These are phyloP conservation scores for Huso huso DNA, from an alignment of 2,797 vertebrate species.

Conservation along the genomic window DNA sequence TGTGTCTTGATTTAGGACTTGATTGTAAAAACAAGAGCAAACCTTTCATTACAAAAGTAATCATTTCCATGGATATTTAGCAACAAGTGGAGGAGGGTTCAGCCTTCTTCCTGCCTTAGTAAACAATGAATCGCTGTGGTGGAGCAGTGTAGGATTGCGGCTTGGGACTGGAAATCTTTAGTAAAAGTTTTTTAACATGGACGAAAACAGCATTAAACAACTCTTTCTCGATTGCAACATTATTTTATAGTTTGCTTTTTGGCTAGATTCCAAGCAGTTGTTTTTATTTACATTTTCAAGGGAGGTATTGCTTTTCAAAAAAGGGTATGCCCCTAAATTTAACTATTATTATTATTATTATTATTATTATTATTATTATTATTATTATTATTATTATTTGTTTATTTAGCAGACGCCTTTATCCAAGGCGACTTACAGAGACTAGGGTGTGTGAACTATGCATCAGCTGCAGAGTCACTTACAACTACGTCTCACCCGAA, in stretches of 20 bases:
- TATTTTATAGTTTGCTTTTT: background rate
- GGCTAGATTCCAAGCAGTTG: background rate
- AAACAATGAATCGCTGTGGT: background rate
- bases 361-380: too few species aligned
- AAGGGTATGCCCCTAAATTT: too few species aligned
- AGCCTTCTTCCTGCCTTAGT: background rate
- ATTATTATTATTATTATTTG: too few species aligned
- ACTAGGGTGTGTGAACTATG: too few species aligned
- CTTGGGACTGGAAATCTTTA: constrained; percentile 9
- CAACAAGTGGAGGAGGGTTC: constrained; percentile 46
- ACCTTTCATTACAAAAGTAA: constrained; percentile 43
- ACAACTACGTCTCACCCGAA: too few species aligned
- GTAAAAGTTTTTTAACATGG: constrained; percentile 16
- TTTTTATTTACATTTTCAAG: too few species aligned
- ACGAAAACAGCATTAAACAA: constrained; percentile 4
- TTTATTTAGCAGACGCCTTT: too few species aligned
- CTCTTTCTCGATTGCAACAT: background rate
- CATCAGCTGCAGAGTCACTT: too few species aligned
- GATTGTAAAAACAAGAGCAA: constrained; percentile 42
- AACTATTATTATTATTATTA: too few species aligned
- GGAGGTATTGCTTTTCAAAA: too few species aligned
- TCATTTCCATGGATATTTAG: constrained; percentile 47
- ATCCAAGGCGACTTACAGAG: too few species aligned
- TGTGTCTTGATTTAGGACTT: constrained; percentile 35
- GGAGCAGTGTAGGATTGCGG: background rate